Conservation (phyloP, 37 sponge, comb jelly and placozoan genomes). For the Chondrosia reniformis region DNA sequence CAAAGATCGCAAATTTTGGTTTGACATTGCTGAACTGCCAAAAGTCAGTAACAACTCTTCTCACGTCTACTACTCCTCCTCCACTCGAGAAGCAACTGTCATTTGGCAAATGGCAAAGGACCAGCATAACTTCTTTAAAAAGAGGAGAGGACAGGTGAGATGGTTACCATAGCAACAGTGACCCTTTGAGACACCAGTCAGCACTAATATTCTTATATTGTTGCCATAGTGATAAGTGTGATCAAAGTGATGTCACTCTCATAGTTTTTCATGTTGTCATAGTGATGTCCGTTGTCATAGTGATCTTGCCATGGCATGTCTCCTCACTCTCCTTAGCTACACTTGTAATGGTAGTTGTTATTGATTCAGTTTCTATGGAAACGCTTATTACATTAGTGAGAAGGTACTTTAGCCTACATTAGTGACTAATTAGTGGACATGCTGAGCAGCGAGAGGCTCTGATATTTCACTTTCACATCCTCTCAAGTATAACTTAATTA, state of each 20-base stretch:
- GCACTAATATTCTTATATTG: no score
- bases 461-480: neutral
- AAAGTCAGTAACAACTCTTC: conserved; percentile 5
- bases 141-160: conserved; percentile 2
- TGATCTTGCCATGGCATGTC: neutral
- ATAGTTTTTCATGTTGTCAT: no score
- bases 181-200: no score
- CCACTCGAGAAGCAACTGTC: conserved; percentile 43
- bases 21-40: conserved; percentile 38
- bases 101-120: conserved; percentile 78
- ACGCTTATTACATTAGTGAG: neutral
- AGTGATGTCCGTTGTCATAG: no score
- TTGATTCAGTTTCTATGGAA: no score
- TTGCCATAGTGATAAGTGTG: no score
- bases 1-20: conserved; percentile 78
- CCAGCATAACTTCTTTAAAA: conserved; percentile 65
- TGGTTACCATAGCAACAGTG: no score
- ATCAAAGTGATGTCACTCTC: no score
- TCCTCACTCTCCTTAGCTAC: neutral
- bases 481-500: no score
- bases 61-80: conserved; percentile 44
- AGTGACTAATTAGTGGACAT: neutral
- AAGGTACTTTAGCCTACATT: neutral
- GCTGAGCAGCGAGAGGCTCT: neutral
- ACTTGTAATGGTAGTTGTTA: no score